These are phyloP conservation scores for Champsocephalus gunnari DNA, from an alignment of 2,797 vertebrate genomes.

Conservation along the genomic window DNA sequence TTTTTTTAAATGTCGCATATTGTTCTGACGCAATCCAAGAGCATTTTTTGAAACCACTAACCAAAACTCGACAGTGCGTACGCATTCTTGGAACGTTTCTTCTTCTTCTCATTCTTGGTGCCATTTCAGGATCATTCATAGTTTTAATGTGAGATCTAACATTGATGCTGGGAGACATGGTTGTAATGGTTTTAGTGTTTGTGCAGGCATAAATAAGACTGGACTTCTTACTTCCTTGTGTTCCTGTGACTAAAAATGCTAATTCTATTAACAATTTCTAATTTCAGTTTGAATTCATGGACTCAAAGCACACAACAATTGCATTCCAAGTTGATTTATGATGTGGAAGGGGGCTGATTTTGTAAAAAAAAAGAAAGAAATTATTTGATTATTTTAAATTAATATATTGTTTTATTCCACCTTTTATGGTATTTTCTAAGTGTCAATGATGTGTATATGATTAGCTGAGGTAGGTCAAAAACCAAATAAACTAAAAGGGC, in stretches of 20 bases:
- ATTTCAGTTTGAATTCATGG: conserved; percentile 8
- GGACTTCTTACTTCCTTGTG: conserved; percentile 26
- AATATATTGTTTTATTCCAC: conserved; percentile 52
- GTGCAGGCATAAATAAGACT: conserved; percentile 26
- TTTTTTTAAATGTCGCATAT: neutral
- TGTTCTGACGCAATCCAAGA: neutral
- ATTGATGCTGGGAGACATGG: neutral
- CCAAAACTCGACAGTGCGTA: neutral
- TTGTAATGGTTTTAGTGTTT: conserved; percentile 4
- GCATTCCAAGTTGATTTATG: conserved; percentile 14
- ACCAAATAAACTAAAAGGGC: conserved; percentile 40
- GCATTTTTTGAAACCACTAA: conserved; percentile 61
- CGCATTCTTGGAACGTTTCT: neutral
- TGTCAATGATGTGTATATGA: conserved; percentile 10
- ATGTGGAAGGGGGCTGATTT: conserved; percentile 20
- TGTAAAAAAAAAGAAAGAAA: conserved; percentile 23
- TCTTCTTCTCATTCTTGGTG: conserved; percentile 29
- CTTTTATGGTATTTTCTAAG: neutral
- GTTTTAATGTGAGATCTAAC: neutral
- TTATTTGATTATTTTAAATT: conserved; percentile 21
- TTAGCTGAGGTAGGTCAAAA: conserved; percentile 33
- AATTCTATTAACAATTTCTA: neutral
- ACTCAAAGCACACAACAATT: conserved; percentile 11
- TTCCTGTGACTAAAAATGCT: neutral
- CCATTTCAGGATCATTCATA: conserved; percentile 25